Evolutionary conservation across 1,140 invertebrate genomes (phyloP).

Genomic region (Bombus confusus): DNA sequence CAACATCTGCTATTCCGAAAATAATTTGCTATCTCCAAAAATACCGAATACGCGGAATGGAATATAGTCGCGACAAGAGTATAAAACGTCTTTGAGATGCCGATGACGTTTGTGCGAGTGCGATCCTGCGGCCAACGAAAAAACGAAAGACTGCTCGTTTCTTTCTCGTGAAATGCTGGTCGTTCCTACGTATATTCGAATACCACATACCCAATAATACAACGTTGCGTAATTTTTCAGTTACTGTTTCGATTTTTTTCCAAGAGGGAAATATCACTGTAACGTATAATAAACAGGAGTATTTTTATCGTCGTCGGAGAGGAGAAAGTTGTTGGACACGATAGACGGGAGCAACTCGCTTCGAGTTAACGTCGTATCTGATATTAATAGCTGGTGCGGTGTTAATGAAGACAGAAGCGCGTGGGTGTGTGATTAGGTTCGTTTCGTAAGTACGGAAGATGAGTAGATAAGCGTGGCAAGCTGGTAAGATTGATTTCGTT

Average conservation of each 20-base stretch:
- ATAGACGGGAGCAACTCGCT: background rate
- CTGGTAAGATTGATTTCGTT: conserved; percentile 2
- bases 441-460: background rate
- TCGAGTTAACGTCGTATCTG: background rate
- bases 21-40: too few species aligned
- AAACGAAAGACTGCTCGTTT: too few species aligned
- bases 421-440: background rate
- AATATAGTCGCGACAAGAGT: too few species aligned
- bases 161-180: too few species aligned
- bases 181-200: too few species aligned
- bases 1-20: too few species aligned
- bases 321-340: conserved; percentile 10
- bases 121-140: too few species aligned
- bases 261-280: background rate
- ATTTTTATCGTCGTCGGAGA: background rate
- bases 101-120: too few species aligned
- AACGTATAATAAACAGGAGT: background rate
- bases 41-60: too few species aligned
- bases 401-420: conserved; percentile 9
- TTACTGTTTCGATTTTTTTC: background rate
- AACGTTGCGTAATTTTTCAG: background rate
- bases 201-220: too few species aligned
- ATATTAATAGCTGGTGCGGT: conserved; percentile 5
- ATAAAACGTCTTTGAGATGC: too few species aligned
- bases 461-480: background rate